Conservation (phyloP, 2,888 invertebrate genomes). For the Rutpela maculata region DNA sequence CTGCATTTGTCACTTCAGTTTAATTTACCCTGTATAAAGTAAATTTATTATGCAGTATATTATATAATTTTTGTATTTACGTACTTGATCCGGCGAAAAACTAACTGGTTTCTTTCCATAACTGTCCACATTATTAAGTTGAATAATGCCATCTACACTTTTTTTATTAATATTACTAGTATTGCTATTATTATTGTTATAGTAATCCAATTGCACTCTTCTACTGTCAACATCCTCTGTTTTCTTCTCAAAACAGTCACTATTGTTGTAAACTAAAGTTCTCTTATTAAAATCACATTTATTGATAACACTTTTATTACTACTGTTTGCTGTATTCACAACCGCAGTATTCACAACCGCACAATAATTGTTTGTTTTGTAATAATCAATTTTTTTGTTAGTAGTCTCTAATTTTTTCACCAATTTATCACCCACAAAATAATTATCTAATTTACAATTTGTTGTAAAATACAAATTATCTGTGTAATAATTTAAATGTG, state of each 20-base stretch:
- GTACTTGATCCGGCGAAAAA: slow-evolving; percentile 80
- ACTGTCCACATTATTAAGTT: slow-evolving; percentile 67
- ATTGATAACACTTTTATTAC: slow-evolving; percentile 44
- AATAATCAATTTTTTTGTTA: slow-evolving; percentile 62
- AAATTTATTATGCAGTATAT: too few species aligned
- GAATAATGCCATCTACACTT: slow-evolving; percentile 63
- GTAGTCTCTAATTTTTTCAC: slow-evolving; percentile 55
- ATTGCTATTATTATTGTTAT: slow-evolving; percentile 45
- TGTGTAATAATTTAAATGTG: slow-evolving; percentile 67
- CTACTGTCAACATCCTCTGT: slow-evolving; percentile 40
- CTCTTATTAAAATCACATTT: slow-evolving; percentile 51
- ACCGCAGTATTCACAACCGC: slow-evolving; percentile 28
- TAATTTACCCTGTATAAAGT: too few species aligned
- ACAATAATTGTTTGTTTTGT: slow-evolving; percentile 57
- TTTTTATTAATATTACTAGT: slow-evolving; percentile 29
- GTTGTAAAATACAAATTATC: slow-evolving; percentile 66
- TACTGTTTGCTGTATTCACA: slow-evolving; percentile 41
- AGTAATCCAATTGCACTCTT: slow-evolving; percentile 64
- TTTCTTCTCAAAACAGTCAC: slow-evolving; percentile 51
- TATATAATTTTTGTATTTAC: slow-evolving; percentile 42
- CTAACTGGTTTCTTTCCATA: slow-evolving; percentile 72
- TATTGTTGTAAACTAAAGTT: slow-evolving; percentile 41
- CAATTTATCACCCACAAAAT: slow-evolving; percentile 62
- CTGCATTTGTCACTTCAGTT: too few species aligned
- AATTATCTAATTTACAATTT: slow-evolving; percentile 66